Percentiles rank a stretch among this genome's conserved stretches.
Conservation (phyloP, 2,888 invertebrate species). For the Pachymerium ferrugineum region DNA sequence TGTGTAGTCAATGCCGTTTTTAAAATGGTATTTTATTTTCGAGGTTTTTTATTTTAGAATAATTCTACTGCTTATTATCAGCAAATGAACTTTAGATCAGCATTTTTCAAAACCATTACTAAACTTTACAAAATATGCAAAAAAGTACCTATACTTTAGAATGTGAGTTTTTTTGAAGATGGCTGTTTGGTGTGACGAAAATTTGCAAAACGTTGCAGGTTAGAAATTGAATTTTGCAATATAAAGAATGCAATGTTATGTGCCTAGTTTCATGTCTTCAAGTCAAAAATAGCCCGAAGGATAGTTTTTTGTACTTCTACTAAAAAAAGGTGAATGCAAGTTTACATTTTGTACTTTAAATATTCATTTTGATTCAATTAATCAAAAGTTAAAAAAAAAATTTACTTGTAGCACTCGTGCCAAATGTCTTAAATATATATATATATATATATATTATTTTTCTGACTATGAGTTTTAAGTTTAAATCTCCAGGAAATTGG, state of each 20-base stretch:
- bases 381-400: neutral
- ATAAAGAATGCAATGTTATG: neutral
- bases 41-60: neutral
- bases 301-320: neutral
- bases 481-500: neutral
- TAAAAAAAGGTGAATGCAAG: neutral
- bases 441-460: neutral
- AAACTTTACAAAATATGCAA: neutral
- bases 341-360: neutral
- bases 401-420: neutral
- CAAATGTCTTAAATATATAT: neutral
- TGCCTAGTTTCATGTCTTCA: neutral
- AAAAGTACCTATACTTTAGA: neutral
- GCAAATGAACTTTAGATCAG: no score
- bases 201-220: neutral
- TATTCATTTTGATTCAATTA: neutral
- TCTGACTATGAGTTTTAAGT: neutral
- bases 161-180: no score
- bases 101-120: neutral
- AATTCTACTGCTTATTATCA: neutral
- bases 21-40: neutral
- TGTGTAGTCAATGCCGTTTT: neutral
- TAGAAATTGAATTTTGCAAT: neutral
- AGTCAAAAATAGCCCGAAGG: neutral
- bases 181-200: neutral